These are phyloP conservation scores for Tricholauxania praeusta DNA, from an alignment of 2,888 invertebrate genomes.

Conservation along the genomic window DNA sequence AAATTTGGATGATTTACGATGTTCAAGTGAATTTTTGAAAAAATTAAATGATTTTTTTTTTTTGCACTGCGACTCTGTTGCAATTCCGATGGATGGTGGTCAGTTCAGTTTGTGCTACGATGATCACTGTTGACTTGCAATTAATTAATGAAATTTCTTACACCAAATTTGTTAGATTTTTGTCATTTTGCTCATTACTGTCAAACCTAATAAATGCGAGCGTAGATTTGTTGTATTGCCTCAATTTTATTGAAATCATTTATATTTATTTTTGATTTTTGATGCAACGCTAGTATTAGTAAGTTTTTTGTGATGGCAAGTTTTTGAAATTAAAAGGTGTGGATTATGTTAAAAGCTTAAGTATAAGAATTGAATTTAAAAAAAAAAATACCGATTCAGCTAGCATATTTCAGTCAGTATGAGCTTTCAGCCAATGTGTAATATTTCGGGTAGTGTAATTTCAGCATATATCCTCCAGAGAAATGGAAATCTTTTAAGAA, in stretches of 20 bases:
- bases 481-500: no score
- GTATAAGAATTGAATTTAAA: no score
- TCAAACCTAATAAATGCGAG: not conserved
- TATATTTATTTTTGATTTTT: constrained; percentile 6
- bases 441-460: no score
- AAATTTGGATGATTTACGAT: constrained; percentile 54
- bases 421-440: no score
- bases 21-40: constrained; percentile 40
- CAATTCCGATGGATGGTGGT: constrained; percentile 29
- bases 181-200: constrained; percentile 6
- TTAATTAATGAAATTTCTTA: constrained; percentile 38
- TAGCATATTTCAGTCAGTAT: no score
- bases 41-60: constrained; percentile 27
- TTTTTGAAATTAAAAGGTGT: no score
- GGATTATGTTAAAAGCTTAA: no score
- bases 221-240: constrained; percentile 29
- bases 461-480: no score
- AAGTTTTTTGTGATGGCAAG: no score
- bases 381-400: no score
- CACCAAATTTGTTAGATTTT: constrained; percentile 27
- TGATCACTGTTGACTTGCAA: constrained; percentile 37
- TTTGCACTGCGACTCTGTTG: not conserved
- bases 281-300: no score
- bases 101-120: constrained; percentile 27
- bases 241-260: constrained; percentile 18